A percentile compares a stretch with the other conserved stretches of the same genome.
Evolutionary conservation across 2,888 invertebrate genomes (phyloP).

Genomic region (Achlya flavicornis): DNA sequence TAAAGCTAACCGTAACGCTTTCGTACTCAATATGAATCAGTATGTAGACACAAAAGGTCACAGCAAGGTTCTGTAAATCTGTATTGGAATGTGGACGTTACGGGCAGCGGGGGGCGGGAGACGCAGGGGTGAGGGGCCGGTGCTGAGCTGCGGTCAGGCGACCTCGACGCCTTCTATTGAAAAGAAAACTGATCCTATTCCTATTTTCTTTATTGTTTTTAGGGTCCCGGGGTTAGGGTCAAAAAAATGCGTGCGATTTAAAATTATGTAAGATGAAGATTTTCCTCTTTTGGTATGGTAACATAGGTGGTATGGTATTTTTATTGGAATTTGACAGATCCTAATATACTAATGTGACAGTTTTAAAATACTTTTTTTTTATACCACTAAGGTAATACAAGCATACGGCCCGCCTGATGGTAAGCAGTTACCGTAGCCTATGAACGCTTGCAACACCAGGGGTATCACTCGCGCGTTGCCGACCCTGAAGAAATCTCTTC

Average conservation of each 20-base stretch:
- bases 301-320: too few species aligned
- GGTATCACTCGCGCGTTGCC: too few species aligned
- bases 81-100: conserved; percentile 24
- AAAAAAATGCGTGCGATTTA: background rate
- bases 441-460: too few species aligned
- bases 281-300: too few species aligned
- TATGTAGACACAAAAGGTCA: conserved; percentile 15
- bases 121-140: background rate
- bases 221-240: background rate
- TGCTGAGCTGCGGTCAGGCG: conserved; percentile 18
- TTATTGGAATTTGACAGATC: too few species aligned
- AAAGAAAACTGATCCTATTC: conserved; percentile 8
- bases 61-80: conserved; percentile 23
- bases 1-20: background rate
- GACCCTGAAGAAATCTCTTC: too few species aligned
- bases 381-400: too few species aligned
- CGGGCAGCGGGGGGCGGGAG: conserved; percentile 18
- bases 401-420: too few species aligned
- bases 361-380: too few species aligned
- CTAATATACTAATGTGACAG: too few species aligned
- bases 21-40: conserved; percentile 10
- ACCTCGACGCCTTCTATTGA: conserved; percentile 29
- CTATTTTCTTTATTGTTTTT: conserved; percentile 5
- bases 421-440: too few species aligned
- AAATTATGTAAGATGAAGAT: too few species aligned